These are phyloP conservation scores for Falcunculus frontatus DNA, from an alignment of 2,113 vertebrate genomes.

Conservation along the genomic window DNA sequence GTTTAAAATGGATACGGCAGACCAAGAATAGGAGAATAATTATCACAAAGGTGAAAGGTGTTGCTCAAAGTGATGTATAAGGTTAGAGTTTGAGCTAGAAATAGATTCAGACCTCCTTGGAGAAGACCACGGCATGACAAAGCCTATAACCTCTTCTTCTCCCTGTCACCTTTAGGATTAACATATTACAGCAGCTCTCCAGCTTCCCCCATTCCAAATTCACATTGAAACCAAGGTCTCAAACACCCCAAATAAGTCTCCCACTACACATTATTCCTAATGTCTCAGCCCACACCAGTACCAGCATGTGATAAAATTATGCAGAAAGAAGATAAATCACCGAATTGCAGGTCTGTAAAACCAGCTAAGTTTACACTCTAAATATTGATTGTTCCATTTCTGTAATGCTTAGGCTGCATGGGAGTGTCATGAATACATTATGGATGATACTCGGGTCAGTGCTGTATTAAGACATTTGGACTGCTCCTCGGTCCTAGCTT, in stretches of 20 bases:
- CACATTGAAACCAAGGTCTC: background rate
- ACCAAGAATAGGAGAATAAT: background rate
- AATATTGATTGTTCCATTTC: background rate
- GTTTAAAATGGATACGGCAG: background rate
- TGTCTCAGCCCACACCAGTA: background rate
- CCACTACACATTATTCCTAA: background rate
- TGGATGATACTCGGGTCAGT: background rate
- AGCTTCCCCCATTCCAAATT: background rate
- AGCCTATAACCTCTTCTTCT: background rate
- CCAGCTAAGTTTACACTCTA: background rate
- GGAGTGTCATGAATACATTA: background rate
- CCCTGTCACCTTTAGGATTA: background rate
- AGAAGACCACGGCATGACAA: background rate
- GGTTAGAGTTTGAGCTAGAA: background rate
- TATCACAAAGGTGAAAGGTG: background rate
- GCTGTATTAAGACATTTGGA: background rate
- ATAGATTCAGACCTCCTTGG: background rate
- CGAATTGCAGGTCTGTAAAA: background rate
- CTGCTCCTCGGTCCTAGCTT: background rate
- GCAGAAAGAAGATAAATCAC: background rate
- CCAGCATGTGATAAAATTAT: background rate
- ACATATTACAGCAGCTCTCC: background rate
- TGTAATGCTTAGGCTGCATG: background rate
- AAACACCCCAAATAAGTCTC: background rate
- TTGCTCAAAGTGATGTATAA: background rate